A percentile compares a stretch with the other conserved stretches of the same genome.
Evolutionary conservation across 2,797 vertebrate genomes (phyloP).

Genomic region (Epinephelus coioides): DNA sequence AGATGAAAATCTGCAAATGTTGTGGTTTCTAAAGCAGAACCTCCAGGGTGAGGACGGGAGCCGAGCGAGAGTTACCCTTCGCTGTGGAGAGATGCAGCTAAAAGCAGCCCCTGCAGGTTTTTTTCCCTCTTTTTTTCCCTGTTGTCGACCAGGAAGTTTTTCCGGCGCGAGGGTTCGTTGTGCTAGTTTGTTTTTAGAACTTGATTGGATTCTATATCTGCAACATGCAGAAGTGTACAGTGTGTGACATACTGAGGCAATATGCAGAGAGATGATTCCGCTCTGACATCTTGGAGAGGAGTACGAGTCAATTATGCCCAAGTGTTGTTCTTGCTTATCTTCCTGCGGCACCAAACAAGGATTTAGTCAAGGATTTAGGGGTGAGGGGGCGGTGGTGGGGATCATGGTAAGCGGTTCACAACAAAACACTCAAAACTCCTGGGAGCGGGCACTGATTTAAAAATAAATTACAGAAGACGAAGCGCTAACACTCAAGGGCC

Average conservation of each 20-base stretch:
- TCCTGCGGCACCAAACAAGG: slow-evolving; percentile 88
- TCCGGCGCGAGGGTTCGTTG: slow-evolving; percentile 51
- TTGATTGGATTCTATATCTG: slow-evolving; percentile 86
- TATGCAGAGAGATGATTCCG: slow-evolving; percentile 85
- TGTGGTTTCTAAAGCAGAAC: slow-evolving; percentile 77
- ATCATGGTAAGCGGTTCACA: slow-evolving; percentile 89
- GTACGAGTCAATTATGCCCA: slow-evolving; percentile 88
- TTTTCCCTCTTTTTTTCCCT: slow-evolving; percentile 8
- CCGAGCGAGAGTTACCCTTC: slow-evolving; percentile 63
- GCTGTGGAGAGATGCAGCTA: slow-evolving; percentile 59
- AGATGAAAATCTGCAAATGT: slow-evolving; percentile 81
- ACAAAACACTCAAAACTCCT: slow-evolving; percentile 89
- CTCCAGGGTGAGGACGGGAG: slow-evolving; percentile 73
- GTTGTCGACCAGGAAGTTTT: slow-evolving; percentile 75
- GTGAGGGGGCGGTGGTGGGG: slow-evolving; percentile 87
- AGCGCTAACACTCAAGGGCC: slow-evolving; percentile 88
- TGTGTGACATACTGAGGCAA: slow-evolving; percentile 81
- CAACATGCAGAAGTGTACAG: slow-evolving; percentile 81
- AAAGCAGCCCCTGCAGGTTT: slow-evolving; percentile 68
- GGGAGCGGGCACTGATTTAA: slow-evolving; percentile 88
- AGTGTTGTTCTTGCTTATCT: slow-evolving; percentile 89
- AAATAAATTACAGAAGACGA: slow-evolving; percentile 89
- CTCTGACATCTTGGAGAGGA: slow-evolving; percentile 86
- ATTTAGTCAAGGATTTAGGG: slow-evolving; percentile 89
- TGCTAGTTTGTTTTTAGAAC: slow-evolving; percentile 81